Base-by-base conservation (phyloP, 2,113 vertebrate genomes). In the Mugil cephalus region DNA sequence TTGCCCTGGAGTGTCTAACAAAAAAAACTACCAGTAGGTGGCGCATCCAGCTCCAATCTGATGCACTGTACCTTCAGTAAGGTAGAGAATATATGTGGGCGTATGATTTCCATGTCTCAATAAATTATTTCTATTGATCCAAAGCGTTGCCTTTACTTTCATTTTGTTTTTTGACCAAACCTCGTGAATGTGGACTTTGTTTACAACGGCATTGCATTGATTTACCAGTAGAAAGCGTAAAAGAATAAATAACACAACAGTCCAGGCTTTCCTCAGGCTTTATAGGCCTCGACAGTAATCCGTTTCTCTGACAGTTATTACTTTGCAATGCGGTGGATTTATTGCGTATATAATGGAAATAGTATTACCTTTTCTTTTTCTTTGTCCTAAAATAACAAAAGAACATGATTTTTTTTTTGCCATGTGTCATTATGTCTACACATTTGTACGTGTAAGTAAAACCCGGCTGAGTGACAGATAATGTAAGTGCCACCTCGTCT, bases 291-390 rank as follows among this genome's bases (percentile, higher is more conserved):
- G 17, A 75, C 79, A 65, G 81, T 85, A 72, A 87, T 91, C 73
- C 21, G 69, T 82, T 88, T 81, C 60, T 78, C 72, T 83, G 85
- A 88, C 89, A 83, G 66, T 89, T 88, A 89, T 83, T 85, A 83
- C 72, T 87, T 82, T 79, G 51, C 73, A 69, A 56, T 35, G 53
- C 38, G 9, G 36, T 61, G 72, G 81, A 78, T 87, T 84, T 87
- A 89, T 85, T 82, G 54, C n/a, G 8, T 82, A 80, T 74, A 50
- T 72, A 81, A 84, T 84, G 74, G 68, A 85, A 84, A 80, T 65
- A n/a, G 67, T 75, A 79, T 85, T 78, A 82, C 72, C 79, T 79
- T 74, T 48, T 14, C 11, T 36, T 58, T 48, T 53, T 36, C 52
- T 24, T 74, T 60, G n/a, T 24, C 69, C 61, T 56, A 12, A 15